Conservation (phyloP, 2,888 invertebrate species). For the Tiliacea aurago region DNA sequence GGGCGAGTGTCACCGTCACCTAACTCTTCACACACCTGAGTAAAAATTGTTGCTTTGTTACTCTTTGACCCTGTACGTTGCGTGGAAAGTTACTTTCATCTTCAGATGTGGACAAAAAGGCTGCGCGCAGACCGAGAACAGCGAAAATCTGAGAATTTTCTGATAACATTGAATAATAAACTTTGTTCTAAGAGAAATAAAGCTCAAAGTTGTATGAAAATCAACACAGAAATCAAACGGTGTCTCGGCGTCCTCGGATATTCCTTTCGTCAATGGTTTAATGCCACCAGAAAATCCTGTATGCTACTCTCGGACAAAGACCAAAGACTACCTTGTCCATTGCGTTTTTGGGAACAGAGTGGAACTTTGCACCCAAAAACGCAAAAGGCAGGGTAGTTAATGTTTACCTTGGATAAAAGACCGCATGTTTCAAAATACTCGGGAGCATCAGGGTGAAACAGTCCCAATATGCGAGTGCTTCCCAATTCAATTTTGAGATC, state of each 20-base stretch:
- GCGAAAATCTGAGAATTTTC: background rate
- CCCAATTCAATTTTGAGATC: slow-evolving; percentile 95
- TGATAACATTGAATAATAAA: background rate
- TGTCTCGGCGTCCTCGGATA: background rate
- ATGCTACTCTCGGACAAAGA: background rate
- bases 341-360: background rate
- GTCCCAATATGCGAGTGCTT: slow-evolving; percentile 92
- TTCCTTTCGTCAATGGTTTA: background rate
- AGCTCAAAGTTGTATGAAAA: background rate
- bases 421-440: slow-evolving; percentile 93
- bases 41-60: background rate
- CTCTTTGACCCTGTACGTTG: background rate
- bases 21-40: slow-evolving; percentile 92
- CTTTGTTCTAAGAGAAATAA: background rate
- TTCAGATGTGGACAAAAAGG: background rate
- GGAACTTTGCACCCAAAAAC: background rate
- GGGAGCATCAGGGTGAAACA: slow-evolving; percentile 95
- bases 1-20: slow-evolving; percentile 91
- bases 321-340: background rate
- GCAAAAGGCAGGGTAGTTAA: background rate
- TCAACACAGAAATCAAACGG: background rate
- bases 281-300: background rate
- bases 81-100: background rate
- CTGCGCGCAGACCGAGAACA: background rate
- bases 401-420: slow-evolving; percentile 92